Evolutionary conservation across 1,140 invertebrate genomes (phyloP).

Genomic region (Parasteatoda tepidariorum): DNA sequence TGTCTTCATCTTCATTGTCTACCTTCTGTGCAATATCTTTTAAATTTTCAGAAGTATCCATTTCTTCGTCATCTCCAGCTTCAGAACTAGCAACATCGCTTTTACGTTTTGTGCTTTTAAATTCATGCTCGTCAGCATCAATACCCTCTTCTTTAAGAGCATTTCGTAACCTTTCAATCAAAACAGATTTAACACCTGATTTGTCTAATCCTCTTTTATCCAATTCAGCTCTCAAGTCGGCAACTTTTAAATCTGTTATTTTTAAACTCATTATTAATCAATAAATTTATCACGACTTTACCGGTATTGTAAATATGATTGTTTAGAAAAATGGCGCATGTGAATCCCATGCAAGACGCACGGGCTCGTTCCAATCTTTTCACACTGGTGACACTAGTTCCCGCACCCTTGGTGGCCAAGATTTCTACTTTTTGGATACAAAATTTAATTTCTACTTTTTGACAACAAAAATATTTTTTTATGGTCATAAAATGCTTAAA

Average conservation of each 20-base stretch:
- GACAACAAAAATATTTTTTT: too few species aligned
- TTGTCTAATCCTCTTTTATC: constrained; percentile 90
- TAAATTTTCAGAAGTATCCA: background rate
- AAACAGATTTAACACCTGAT: constrained; percentile 86
- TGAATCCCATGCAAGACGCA: too few species aligned
- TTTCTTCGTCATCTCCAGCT: background rate
- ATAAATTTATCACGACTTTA: too few species aligned
- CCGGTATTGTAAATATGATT: too few species aligned
- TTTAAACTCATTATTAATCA: background rate
- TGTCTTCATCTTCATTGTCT: background rate
- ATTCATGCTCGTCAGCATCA: constrained; percentile 76
- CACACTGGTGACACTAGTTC: too few species aligned
- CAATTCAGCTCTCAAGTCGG: constrained; percentile 86
- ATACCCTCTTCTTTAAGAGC: constrained; percentile 81
- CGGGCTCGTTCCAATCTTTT: too few species aligned
- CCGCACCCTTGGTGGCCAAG: too few species aligned
- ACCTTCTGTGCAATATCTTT: background rate
- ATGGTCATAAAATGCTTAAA: too few species aligned
- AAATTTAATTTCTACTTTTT: too few species aligned
- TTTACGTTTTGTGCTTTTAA: constrained; percentile 72
- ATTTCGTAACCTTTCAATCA: constrained; percentile 80
- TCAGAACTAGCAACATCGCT: background rate
- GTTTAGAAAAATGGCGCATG: too few species aligned
- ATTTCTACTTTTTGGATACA: too few species aligned
- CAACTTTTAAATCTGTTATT: constrained; percentile 81